Evolutionary conservation across 2,888 invertebrate genomes (phyloP).

Genomic region (Lochmaea crataegi): DNA sequence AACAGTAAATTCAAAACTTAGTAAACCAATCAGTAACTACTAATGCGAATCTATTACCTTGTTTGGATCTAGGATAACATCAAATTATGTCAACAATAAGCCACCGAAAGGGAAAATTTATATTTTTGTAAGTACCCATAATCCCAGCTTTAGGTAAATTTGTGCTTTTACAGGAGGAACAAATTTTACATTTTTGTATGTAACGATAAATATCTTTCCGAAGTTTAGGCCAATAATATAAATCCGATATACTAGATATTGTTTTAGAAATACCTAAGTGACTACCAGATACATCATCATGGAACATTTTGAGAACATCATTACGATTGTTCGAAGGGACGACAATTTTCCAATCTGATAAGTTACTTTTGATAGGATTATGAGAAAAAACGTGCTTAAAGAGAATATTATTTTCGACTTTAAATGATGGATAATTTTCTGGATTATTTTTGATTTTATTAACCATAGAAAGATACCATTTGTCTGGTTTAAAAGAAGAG

Average conservation of each 20-base stretch:
- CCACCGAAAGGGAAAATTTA: constrained; percentile 40
- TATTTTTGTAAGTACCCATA: constrained; percentile 36
- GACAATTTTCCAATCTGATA: constrained; percentile 47
- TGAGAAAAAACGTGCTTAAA: constrained; percentile 38
- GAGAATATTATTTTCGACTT: constrained; percentile 36
- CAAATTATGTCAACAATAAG: constrained; percentile 43
- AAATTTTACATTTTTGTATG: constrained; percentile 38
- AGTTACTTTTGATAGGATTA: constrained; percentile 27
- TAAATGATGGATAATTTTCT: constrained; percentile 38
- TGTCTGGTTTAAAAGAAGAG: constrained; percentile 34
- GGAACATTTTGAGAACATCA: constrained; percentile 35
- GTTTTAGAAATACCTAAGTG: constrained; percentile 46
- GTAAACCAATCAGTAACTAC: too few species aligned
- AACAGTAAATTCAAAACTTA: too few species aligned
- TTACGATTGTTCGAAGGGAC: constrained; percentile 38
- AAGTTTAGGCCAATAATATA: constrained; percentile 41
- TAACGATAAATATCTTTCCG: constrained; percentile 31
- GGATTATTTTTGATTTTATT: constrained; percentile 29
- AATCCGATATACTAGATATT: constrained; percentile 37
- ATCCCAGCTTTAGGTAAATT: constrained; percentile 40
- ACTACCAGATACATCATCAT: constrained; percentile 37
- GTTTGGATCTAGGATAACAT: constrained; percentile 40
- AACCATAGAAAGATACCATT: constrained; percentile 41
- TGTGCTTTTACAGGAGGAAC: constrained; percentile 36
- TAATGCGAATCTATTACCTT: constrained; percentile 36